Evolutionary conservation across 2,888 invertebrate genomes (phyloP).

Genomic region (Blastobasis lacticolella): DNA sequence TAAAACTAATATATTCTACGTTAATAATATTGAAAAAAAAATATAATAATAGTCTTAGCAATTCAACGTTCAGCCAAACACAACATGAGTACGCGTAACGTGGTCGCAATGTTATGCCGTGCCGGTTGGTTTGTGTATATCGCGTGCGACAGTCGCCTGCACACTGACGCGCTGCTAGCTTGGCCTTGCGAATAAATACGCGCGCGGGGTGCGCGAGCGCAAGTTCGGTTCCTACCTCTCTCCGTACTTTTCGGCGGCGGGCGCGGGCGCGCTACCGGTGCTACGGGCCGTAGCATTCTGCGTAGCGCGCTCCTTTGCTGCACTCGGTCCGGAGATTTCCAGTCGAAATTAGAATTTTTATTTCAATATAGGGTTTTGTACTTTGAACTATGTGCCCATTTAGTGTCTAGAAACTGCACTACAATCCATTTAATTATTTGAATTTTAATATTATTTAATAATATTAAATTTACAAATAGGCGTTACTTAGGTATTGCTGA

Average conservation of each 20-base stretch:
- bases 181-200: constrained; percentile 74
- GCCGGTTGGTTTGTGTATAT: constrained; percentile 48
- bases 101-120: constrained; percentile 45
- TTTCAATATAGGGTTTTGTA: background rate
- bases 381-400: background rate
- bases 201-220: constrained; percentile 48
- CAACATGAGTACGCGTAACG: constrained; percentile 53
- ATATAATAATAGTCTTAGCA: constrained; percentile 14
- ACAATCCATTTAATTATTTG: too few relatives aligned
- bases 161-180: constrained; percentile 64
- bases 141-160: constrained; percentile 65
- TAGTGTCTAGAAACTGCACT: too few relatives aligned
- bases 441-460: too few relatives aligned
- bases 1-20: constrained; percentile 16
- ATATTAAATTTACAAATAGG: too few relatives aligned
- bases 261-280: constrained; percentile 31
- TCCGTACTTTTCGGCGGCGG: constrained; percentile 37
- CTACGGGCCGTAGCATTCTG: constrained; percentile 41
- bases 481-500: too few relatives aligned
- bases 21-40: too few relatives aligned
- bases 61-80: constrained; percentile 35
- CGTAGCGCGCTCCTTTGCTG: constrained; percentile 32
- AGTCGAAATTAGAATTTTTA: background rate
- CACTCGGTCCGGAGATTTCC: background rate
- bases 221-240: constrained; percentile 60